phyloP scores from a whole-genome alignment of 2,113 vertebrate species.

The Heterocephalus glaber region DNA sequence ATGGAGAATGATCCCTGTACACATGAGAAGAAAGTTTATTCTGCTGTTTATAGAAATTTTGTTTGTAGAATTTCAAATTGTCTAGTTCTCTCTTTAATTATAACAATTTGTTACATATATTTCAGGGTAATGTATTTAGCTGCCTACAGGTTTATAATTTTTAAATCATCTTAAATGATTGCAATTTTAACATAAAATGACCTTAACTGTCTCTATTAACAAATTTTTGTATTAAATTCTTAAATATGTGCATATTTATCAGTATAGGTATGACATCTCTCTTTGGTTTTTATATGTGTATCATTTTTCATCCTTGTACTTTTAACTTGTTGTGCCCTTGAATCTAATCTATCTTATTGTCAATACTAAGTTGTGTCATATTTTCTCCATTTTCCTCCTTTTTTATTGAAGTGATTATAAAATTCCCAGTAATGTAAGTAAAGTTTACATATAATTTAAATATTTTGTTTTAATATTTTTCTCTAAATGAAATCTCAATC shows the following conservation, averaged over 20 bases:
- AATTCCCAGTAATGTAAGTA: not conserved
- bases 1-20: not conserved
- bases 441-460: not conserved
- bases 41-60: not conserved
- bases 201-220: not conserved
- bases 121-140: not conserved
- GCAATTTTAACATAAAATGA: not conserved
- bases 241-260: not conserved
- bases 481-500: not conserved
- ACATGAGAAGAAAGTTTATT: not conserved
- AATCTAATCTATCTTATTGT: not conserved
- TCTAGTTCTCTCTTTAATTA: not conserved
- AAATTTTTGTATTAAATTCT: not conserved
- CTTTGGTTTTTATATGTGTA: not conserved
- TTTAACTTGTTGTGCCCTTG: not conserved
- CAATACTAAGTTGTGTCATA: not conserved
- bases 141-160: not conserved
- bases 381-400: not conserved
- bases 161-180: not conserved
- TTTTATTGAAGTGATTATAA: not conserved
- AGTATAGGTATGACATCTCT: not conserved
- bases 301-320: not conserved
- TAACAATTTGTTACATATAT: not conserved
- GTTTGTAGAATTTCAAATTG: not conserved
- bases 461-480: not conserved